Conservation (phyloP, 2,113 vertebrate genomes). For the Coreoperca whiteheadi region DNA sequence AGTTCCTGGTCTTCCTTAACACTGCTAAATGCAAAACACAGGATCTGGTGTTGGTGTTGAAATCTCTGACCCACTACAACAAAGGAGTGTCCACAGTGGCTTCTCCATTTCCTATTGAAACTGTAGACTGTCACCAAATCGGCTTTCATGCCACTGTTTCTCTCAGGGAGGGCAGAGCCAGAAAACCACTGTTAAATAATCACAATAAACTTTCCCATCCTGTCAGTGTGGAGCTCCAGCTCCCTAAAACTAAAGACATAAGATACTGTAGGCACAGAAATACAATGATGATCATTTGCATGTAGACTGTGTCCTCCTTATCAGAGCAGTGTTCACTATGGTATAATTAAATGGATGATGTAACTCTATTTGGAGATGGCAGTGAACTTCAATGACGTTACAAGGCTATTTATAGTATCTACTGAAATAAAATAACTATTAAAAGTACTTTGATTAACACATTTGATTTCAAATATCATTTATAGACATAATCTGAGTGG, state of each 20-base stretch:
- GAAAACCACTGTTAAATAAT: constrained; percentile 69
- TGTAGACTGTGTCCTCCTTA: constrained; percentile 31
- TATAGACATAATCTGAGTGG: neutral
- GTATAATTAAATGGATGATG: constrained; percentile 32
- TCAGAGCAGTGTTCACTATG: constrained; percentile 21
- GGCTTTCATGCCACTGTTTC: constrained; percentile 52
- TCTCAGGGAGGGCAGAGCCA: constrained; percentile 49
- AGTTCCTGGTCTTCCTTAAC: neutral
- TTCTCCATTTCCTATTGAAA: constrained; percentile 79
- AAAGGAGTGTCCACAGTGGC: constrained; percentile 50
- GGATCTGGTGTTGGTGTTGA: constrained; percentile 15
- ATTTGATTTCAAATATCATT: neutral
- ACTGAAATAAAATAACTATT: neutral
- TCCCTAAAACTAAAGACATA: constrained; percentile 38
- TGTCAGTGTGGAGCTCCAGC: constrained; percentile 37
- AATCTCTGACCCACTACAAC: constrained; percentile 62
- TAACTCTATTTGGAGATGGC: constrained; percentile 27
- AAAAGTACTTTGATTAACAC: neutral
- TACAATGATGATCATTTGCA: constrained; percentile 49
- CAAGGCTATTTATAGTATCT: constrained; percentile 23
- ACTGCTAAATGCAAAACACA: constrained; percentile 3
- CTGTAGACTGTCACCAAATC: constrained; percentile 76
- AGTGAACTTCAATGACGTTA: constrained; percentile 8
- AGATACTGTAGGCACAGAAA: constrained; percentile 16
- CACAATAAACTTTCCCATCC: constrained; percentile 70